phyloP scores from a whole-genome alignment of 2,113 vertebrate genomes.

The Corvus hawaiiensis region DNA sequence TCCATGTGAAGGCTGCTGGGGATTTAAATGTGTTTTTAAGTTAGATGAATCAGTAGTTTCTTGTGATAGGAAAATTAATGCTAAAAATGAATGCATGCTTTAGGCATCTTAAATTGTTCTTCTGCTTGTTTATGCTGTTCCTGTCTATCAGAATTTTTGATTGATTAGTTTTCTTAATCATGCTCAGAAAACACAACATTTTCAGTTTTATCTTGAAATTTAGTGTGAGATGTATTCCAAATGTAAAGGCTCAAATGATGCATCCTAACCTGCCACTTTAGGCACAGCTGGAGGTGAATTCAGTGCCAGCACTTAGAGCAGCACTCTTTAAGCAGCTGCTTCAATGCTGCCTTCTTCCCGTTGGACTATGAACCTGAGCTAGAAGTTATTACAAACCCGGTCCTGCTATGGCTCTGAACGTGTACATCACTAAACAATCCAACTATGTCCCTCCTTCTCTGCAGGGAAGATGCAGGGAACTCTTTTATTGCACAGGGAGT shows the following conservation, averaged over 20 bases:
- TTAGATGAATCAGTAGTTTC: neutral
- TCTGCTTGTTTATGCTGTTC: neutral
- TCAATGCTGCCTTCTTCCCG: neutral
- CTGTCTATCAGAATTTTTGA: neutral
- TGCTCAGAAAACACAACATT: neutral
- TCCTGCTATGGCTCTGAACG: neutral
- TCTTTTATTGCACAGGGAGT: neutral
- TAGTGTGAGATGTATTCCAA: neutral
- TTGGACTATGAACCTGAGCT: neutral
- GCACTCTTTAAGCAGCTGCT: neutral
- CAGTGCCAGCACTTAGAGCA: neutral
- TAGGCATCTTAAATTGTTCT: neutral
- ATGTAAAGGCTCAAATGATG: neutral
- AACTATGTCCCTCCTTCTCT: rapidly evolving
- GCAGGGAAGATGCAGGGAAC: neutral
- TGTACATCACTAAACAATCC: neutral
- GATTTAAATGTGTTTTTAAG: neutral
- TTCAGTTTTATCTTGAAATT: neutral
- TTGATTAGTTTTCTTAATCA: neutral
- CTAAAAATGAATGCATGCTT: neutral
- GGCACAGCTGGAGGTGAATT: neutral
- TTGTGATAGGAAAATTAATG: neutral
- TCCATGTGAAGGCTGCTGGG: neutral
- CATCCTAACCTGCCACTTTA: neutral
- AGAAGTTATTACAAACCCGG: neutral